Conservation (phyloP, 2,888 invertebrate genomes). For the Zygaena filipendulae region DNA sequence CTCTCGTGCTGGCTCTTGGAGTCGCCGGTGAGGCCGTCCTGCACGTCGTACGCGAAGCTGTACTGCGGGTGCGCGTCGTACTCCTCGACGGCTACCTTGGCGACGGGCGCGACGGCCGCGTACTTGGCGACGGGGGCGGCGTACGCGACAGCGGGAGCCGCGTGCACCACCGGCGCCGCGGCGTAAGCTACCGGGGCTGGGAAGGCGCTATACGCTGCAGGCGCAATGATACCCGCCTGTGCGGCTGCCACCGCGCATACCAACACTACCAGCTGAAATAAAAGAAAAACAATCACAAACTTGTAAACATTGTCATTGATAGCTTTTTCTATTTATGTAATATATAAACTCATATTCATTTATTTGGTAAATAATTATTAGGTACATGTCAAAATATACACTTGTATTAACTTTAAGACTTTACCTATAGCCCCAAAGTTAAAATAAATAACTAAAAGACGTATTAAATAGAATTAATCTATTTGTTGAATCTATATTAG, state of each 20-base stretch:
- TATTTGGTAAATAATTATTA: too few species aligned
- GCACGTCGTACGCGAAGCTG: conserved; percentile 57
- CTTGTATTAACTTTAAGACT: too few species aligned
- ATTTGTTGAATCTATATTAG: too few species aligned
- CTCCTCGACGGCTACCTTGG: conserved; percentile 22
- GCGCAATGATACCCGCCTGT: conserved; percentile 38
- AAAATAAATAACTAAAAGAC: too few species aligned
- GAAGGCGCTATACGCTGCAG: conserved; percentile 31
- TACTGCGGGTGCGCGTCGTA: conserved; percentile 36
- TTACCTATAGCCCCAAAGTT: too few species aligned
- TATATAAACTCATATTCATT: too few species aligned
- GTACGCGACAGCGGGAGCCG: conserved; percentile 21
- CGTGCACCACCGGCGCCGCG: conserved; percentile 24
- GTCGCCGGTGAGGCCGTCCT: conserved; percentile 59
- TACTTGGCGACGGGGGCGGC: too few species aligned
- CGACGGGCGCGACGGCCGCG: conserved; percentile 20
- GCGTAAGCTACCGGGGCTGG: conserved; percentile 29
- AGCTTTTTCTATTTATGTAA: too few species aligned
- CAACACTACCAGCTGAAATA: conserved; percentile 38
- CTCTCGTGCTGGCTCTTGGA: conserved; percentile 55
- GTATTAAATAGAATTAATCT: too few species aligned
- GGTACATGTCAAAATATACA: too few species aligned
- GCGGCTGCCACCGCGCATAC: conserved; percentile 38
- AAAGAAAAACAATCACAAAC: conserved; percentile 8
- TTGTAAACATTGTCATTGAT: too few species aligned